Base-by-base conservation (phyloP, 1,140 invertebrate genomes). In the Aphelinus atriplicis region DNA sequence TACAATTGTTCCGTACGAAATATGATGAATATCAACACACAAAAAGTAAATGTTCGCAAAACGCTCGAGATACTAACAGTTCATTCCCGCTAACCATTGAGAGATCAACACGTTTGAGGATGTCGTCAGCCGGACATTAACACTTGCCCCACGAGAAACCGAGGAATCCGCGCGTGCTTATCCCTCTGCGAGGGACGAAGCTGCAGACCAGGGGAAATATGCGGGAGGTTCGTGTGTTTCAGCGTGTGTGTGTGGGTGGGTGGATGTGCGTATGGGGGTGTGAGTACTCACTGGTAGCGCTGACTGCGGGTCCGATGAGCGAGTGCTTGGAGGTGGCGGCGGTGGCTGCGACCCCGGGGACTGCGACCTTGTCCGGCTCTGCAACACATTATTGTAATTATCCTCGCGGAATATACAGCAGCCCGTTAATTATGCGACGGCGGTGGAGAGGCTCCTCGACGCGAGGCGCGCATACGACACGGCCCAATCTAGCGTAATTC, bases 321-420 rank as follows among this genome's bases (percentile, higher is more conserved):
- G 87, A 88, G 84, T 88, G 85, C 79, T 83, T 88, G 77, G 86
- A 84, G 83, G 84, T 87, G 68, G 82, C 82, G 65, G 85, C 85
- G 82, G 84, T 84, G 77, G 82, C 86, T 81, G 84, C 86, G 5
- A 26, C 7, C 58, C 51, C 73, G 53, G 66, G 66, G 73, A 70
- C 53, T 77, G 85, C 81, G 81, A 84, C 83, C 84, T 87, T 87
- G 85, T 89, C 84, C 84, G 84, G 80, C 51, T 88, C 84, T 86
- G 85, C 79, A 88, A 87, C 82, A 89, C 84, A 86, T 89, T 88
- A 84, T 88, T 86, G 85, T 87, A 88, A 88, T 88, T 89, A 85
- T 88, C 66, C 57, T 48, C 71, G 7, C 58, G 9, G 82, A 88
- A 88, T 85, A 86, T 87, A 88, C 85, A 86, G 82, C 83, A 9